phyloP scores from a whole-genome alignment of 23 tunicate genomes.

The Halocynthia aurantium region DNA sequence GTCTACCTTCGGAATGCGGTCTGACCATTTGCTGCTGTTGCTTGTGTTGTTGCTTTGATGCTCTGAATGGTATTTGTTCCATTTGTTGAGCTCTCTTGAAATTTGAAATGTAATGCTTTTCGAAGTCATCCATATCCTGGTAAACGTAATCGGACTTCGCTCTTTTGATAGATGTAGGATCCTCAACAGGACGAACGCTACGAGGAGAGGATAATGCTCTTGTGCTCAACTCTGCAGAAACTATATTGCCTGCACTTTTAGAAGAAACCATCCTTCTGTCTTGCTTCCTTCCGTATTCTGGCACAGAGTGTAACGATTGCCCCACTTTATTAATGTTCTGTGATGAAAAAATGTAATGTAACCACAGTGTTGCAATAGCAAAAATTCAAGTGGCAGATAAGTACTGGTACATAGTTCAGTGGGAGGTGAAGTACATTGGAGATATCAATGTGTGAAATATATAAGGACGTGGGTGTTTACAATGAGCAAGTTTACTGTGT shows the following conservation, averaged over 20 bases:
- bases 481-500: too few species aligned
- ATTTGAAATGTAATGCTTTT: constrained; percentile 7
- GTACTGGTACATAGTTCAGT: too few species aligned
- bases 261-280: constrained; percentile 27
- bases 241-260: constrained; percentile 47
- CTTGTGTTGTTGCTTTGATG: constrained; percentile 11
- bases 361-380: too few species aligned
- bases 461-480: too few species aligned
- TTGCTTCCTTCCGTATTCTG: neutral
- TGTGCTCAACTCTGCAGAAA: constrained; percentile 13
- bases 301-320: neutral
- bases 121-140: constrained; percentile 15
- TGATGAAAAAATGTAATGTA: neutral
- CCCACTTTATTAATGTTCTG: constrained; percentile 1
- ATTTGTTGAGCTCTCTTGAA: constrained; percentile 12
- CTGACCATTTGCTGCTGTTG: neutral
- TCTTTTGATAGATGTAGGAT: constrained; percentile 9
- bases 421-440: too few species aligned
- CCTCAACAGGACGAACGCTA: neutral
- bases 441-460: too few species aligned
- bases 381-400: too few species aligned
- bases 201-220: constrained; percentile 6
- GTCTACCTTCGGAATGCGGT: constrained; percentile 19
- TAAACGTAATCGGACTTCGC: constrained; percentile 15
- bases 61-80: constrained; percentile 6